Conservation (phyloP, 1,140 invertebrate genomes). For the Aphelenchoides besseyi region DNA sequence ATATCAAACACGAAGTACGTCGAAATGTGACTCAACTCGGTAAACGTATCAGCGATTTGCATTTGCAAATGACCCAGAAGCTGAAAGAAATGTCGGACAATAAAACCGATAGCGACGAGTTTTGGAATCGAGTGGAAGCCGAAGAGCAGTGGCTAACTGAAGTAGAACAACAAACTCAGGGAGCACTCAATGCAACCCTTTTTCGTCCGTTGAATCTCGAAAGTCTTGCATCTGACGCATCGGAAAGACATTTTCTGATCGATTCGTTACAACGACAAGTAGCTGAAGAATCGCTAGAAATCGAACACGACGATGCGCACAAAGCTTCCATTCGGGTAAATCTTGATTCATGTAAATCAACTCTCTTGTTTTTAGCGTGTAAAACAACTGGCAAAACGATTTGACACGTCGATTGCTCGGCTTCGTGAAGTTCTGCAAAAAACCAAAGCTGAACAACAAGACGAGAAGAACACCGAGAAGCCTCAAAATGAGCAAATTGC, state of each 20-base stretch:
- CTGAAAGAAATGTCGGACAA: slow-evolving; percentile 32
- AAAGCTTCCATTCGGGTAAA: background rate
- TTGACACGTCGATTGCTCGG: slow-evolving; percentile 26
- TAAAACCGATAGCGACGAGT: slow-evolving; percentile 34
- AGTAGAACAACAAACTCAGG: slow-evolving; percentile 29
- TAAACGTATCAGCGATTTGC: slow-evolving; percentile 51
- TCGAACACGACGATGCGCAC: slow-evolving; percentile 4
- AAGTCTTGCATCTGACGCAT: slow-evolving; percentile 29
- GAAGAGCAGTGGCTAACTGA: slow-evolving; percentile 39
- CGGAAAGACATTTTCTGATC: slow-evolving; percentile 7
- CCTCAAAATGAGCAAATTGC: slow-evolving; percentile 10
- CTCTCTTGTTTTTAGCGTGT: slow-evolving; percentile 29
- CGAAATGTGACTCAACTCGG: slow-evolving; percentile 46
- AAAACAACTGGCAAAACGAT: slow-evolving; percentile 25
- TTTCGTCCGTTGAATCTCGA: slow-evolving; percentile 47
- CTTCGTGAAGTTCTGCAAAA: slow-evolving; percentile 20
- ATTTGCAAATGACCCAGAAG: slow-evolving; percentile 34
- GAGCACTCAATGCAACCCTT: slow-evolving; percentile 31
- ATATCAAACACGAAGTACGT: slow-evolving; percentile 50
- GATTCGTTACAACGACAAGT: slow-evolving; percentile 18
- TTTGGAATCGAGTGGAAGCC: slow-evolving; percentile 45
- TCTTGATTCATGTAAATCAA: background rate
- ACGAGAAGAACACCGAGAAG: slow-evolving; percentile 8
- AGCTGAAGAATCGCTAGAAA: slow-evolving; percentile 18
- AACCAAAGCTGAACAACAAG: slow-evolving; percentile 18